Conservation (phyloP, 2,797 vertebrate genomes). For the Sebastiscus tertius region DNA sequence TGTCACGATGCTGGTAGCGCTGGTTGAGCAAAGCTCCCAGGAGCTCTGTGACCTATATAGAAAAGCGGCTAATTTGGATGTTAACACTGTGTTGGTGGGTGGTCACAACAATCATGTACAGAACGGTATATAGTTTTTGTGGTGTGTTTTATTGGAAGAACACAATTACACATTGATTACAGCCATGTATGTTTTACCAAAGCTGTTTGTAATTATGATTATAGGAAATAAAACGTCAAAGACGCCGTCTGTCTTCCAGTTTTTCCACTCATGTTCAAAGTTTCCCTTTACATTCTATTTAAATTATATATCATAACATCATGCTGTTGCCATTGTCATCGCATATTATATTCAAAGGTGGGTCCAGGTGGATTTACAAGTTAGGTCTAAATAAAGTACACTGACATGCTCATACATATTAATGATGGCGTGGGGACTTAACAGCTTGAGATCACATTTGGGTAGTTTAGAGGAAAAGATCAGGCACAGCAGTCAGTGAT, state of each 20-base stretch:
- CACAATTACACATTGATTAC: neutral
- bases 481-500: neutral
- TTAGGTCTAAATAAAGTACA: conserved; percentile 1
- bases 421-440: neutral
- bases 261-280: neutral
- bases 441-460: conserved; percentile 3
- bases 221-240: neutral
- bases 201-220: neutral
- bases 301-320: neutral
- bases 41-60: conserved; percentile 67
- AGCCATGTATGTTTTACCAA: neutral
- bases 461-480: neutral
- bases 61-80: conserved; percentile 59
- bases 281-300: neutral
- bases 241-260: neutral
- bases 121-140: neutral
- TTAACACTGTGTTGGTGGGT: conserved; percentile 44
- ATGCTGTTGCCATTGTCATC: neutral
- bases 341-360: neutral
- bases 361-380: neutral
- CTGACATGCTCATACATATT: conserved; percentile 4
- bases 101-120: conserved; percentile 46
- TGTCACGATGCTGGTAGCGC: conserved; percentile 65
- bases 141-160: neutral
- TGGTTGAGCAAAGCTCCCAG: conserved; percentile 55